These are phyloP conservation scores for Lerema accius DNA, from an alignment of 1,140 invertebrate species.

Conservation along the genomic window DNA sequence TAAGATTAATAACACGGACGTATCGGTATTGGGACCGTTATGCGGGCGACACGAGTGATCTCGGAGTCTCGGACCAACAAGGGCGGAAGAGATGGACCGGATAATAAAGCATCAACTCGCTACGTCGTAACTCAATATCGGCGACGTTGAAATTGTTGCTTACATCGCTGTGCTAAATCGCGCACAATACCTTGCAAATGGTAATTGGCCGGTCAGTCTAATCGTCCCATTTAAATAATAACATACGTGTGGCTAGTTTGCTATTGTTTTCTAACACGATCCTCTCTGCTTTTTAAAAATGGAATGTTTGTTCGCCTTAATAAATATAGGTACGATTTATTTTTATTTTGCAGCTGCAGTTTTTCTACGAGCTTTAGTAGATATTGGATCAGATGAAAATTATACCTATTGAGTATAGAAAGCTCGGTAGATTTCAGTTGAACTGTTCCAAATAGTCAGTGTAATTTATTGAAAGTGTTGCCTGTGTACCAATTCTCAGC, in stretches of 20 bases:
- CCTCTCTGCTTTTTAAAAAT: conserved; percentile 10
- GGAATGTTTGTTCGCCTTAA: conserved; percentile 5
- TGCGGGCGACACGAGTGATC: conserved; percentile 67
- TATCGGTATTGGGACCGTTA: conserved; percentile 64
- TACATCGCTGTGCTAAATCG: conserved; percentile 55
- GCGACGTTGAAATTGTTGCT: conserved; percentile 72
- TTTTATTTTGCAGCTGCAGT: too few relatives aligned
- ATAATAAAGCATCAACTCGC: conserved; percentile 75
- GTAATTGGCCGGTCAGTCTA: conserved; percentile 59
- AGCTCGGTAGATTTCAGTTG: too few relatives aligned
- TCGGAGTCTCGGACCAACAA: conserved; percentile 59
- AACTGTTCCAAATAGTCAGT: too few relatives aligned
- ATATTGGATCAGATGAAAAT: too few relatives aligned
- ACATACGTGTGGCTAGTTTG: conserved; percentile 39
- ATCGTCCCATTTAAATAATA: conserved; percentile 62
- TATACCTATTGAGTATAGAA: too few relatives aligned
- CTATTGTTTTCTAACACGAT: conserved; percentile 21
- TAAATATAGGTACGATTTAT: too few relatives aligned
- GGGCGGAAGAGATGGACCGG: conserved; percentile 75
- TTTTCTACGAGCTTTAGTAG: not conserved
- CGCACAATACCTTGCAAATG: conserved; percentile 53
- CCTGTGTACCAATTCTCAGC: not conserved
- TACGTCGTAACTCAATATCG: conserved; percentile 70
- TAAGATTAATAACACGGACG: conserved; percentile 78
- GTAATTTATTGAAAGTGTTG: too few relatives aligned